Base-by-base conservation (phyloP, 2,888 invertebrate genomes). In the Pristionchus maxplancki region DNA sequence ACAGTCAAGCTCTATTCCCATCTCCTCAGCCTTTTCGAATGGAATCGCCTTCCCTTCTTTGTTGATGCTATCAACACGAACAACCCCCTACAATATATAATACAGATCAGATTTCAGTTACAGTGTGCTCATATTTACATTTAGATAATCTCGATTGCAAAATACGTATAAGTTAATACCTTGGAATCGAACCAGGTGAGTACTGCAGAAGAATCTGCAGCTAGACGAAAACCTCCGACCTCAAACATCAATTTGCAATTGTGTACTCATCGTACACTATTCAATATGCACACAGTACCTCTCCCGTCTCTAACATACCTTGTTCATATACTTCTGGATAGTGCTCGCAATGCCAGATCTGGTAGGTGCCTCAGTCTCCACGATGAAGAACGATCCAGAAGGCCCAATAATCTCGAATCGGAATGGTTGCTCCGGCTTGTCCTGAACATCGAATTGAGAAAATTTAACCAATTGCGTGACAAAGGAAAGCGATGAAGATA, bases 1-100 rank as follows among this genome's bases (percentile, higher is more conserved):
- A n/a, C 92, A 93, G 71, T 94, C 94, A 50, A 92, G 81, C 85
- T 94, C 93, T n/a, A 94, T 92, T 4, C 91, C 93, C 58, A 91
- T 88, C 89, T 94, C 93, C 90, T 93, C 93, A 89, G 91, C 91
- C 89, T 92, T 88, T 48, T 92, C 92, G 9, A 88, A 87, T 13
- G 89, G 89, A 28, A 91, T 58, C 28, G 88, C 85, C 88, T 90
- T 90, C n/a, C 90, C 90, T 31, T 90, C 90, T 53, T 91, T 91
- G 58, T 88, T 88, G 20, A 89, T 71, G 31, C 89, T 89, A 8
- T 91, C 90, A 34, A 88, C 81, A 0, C 90, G 88, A 28, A 81
- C 88, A 9, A 88, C 81, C 24, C 88, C 81, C 81, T 67, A 31
- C 1, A 48, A 53, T 31, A 17, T 15, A 28, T 31, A 15, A 67